Evolutionary conservation across 1,140 invertebrate species (phyloP).

Genomic region (Bacillus rossius): DNA sequence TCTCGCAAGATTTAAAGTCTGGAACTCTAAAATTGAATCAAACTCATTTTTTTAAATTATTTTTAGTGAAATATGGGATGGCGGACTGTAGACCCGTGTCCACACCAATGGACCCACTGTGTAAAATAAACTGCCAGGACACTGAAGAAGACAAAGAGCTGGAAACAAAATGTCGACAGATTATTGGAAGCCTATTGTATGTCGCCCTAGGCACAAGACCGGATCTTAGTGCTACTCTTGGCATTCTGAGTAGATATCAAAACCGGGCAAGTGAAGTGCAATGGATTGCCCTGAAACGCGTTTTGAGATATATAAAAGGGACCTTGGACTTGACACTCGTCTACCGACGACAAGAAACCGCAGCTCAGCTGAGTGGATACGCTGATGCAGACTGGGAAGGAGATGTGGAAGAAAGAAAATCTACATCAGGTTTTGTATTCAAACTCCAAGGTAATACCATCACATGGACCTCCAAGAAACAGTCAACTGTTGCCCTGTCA

Average conservation of each 20-base stretch:
- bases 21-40: too few species aligned
- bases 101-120: too few species aligned
- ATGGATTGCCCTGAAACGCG: constrained; percentile 20
- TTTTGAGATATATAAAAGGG: constrained; percentile 24
- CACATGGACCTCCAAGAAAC: constrained; percentile 38
- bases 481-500: constrained; percentile 35
- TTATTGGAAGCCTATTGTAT: too few species aligned
- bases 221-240: constrained; percentile 25
- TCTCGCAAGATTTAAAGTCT: too few species aligned
- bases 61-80: too few species aligned
- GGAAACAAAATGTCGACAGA: too few species aligned
- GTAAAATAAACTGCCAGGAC: too few species aligned
- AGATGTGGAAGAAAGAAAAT: not conserved
- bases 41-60: too few species aligned
- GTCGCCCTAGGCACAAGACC: constrained; percentile 26
- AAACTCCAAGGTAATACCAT: constrained; percentile 28
- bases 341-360: not conserved
- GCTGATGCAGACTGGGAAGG: not conserved
- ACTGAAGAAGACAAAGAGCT: too few species aligned
- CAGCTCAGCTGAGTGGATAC: not conserved
- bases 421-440: not conserved
- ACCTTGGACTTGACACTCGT: constrained; percentile 5
- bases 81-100: too few species aligned
- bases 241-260: constrained; percentile 27
- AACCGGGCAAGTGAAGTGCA: constrained; percentile 16